Percentiles rank a stretch among this genome's conserved stretches.
These are phyloP conservation scores for Pseudeuparius sepicola DNA, from an alignment of 2,888 invertebrate species.

Conservation along the genomic window DNA sequence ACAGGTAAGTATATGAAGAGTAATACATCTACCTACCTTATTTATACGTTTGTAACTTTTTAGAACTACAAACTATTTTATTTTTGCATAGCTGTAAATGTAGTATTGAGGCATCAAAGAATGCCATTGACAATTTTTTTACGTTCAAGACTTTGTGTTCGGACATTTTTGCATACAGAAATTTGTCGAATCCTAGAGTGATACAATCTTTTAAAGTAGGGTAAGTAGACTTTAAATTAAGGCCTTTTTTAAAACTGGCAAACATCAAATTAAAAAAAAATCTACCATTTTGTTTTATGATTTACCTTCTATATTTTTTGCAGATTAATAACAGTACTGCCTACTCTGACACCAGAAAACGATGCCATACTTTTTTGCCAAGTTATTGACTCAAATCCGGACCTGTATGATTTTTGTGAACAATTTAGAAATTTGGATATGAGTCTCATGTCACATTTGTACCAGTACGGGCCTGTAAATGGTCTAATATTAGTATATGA, in stretches of 20 bases:
- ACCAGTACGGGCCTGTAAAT: conserved; percentile 41
- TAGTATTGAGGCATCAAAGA: conserved; percentile 58
- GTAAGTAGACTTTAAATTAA: conserved; percentile 39
- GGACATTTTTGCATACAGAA: conserved; percentile 51
- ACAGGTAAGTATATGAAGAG: conserved; percentile 36
- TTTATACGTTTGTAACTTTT: conserved; percentile 27
- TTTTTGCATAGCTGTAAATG: conserved; percentile 57
- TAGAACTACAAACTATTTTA: conserved; percentile 42
- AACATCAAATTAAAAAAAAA: not conserved
- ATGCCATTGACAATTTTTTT: conserved; percentile 56
- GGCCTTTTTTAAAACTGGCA: not conserved
- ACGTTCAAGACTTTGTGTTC: conserved; percentile 56
- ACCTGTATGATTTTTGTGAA: conserved; percentile 47
- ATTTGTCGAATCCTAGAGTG: conserved; percentile 39
- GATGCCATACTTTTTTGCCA: conserved; percentile 28
- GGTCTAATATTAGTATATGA: conserved; percentile 56
- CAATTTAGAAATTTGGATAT: conserved; percentile 45
- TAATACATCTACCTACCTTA: conserved; percentile 1
- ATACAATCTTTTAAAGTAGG: conserved; percentile 38
- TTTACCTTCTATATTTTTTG: conserved; percentile 7
- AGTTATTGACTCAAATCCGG: conserved; percentile 45
- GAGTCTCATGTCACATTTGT: conserved; percentile 50
- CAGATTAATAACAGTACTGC: conserved; percentile 18
- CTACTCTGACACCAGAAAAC: conserved; percentile 24
- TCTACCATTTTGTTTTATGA: too few relatives aligned